Base-by-base conservation (phyloP, 2,113 vertebrate species). In the Malurus cyaneus region DNA sequence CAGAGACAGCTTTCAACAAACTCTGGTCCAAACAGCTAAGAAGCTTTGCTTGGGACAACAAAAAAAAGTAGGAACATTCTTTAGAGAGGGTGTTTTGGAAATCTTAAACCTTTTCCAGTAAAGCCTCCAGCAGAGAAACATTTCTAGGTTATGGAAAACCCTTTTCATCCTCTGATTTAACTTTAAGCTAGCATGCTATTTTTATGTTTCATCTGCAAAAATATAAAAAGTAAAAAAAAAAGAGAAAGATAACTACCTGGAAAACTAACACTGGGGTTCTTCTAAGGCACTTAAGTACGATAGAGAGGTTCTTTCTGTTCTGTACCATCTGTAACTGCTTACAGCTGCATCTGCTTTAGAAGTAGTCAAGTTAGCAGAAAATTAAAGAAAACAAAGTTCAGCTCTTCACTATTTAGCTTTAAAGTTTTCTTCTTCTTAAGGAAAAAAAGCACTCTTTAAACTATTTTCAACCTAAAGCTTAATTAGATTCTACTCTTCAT, bases 271-370 rank as follows among this genome's bases (percentile, higher is more conserved):
- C 0, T 62, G 47, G 60, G 82, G 86, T 66, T 92, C 72, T 67
- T 83, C 42, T 80, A 92, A 77, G 67, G 62, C 79, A 88, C 83
- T 82, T 66, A 62, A 78, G 44, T 47, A 44, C 31, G 32, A 88
- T 73, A 70, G 92, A 88, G 80, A 94, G 34, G 36, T 61, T 92
- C 80, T 36, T 91, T 92, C 77, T 92, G 86, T 64, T 96, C 92
- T 79, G 77, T 49, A 74, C 88, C 88, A 91, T 91, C 73, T 74
- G 52, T 72, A 96, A 92, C 73, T 61, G 73, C 83, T 93, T 91
- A 93, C 80, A 94, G 89, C 83, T 93, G 92, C 61, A 95, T 86
- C 72, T 94, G 91, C 86, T 93, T 94, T 87, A 93, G 73, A 89
- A 96, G 69, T 5, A 84, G 61, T 79, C 65, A 78, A 86, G 64